A percentile compares a stretch with the other conserved stretches of the same genome.
phyloP scores from a whole-genome alignment of 2,797 vertebrate genomes.

The Dendrocincla fuliginosa region DNA sequence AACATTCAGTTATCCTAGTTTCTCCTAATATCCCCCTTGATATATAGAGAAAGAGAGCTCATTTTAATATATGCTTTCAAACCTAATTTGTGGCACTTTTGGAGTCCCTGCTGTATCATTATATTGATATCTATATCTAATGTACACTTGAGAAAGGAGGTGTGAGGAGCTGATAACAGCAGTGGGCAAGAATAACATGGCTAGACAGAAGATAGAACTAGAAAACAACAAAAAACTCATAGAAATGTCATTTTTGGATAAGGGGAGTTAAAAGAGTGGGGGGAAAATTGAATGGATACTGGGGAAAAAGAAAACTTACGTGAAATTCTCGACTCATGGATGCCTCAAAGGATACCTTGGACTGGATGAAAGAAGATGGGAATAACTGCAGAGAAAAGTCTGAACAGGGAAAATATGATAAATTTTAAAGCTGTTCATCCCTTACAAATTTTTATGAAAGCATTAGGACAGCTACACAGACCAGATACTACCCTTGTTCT shows the following conservation, averaged over 20 bases:
- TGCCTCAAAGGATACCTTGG: not conserved
- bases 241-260: not conserved
- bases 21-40: not conserved
- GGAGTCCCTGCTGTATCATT: not conserved
- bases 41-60: not conserved
- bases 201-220: not conserved
- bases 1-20: not conserved
- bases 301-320: not conserved
- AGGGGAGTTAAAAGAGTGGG: not conserved
- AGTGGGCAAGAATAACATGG: not conserved
- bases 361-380: not conserved
- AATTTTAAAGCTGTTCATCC: not conserved
- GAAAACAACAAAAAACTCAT: not conserved
- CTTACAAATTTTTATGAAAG: not conserved
- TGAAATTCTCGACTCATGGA: not conserved
- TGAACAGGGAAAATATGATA: not conserved
- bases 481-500: not conserved
- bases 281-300: not conserved
- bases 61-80: not conserved
- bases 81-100: conserved; percentile 25
- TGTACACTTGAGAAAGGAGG: not conserved
- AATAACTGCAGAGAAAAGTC: not conserved
- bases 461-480: not conserved
- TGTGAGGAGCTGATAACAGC: not conserved
- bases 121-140: not conserved